phyloP scores from a whole-genome alignment of 2,888 invertebrate species.

The Caenorhabditis sp. region DNA sequence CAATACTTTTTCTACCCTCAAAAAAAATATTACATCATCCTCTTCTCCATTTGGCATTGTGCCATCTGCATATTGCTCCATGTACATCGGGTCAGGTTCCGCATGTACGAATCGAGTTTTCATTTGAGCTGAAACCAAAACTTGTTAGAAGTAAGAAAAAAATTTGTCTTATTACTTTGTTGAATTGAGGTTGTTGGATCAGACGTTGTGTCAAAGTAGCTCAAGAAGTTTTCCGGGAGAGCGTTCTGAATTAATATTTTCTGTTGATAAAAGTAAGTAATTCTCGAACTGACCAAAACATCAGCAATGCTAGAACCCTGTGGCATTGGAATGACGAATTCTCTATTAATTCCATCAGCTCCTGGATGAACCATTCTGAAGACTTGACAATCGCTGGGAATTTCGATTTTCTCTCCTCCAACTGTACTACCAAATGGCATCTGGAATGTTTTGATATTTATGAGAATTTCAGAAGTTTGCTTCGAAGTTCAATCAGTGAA shows the following conservation, averaged over 20 bases:
- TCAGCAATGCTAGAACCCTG: neutral
- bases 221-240: neutral
- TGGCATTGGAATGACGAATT: constrained; percentile 7
- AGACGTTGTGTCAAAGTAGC: neutral
- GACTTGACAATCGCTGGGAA: neutral
- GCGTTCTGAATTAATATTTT: constrained; percentile 1
- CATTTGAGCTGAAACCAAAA: neutral
- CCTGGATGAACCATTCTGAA: constrained; percentile 1
- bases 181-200: neutral
- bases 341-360: neutral
- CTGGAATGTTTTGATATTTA: too few species aligned
- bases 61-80: neutral
- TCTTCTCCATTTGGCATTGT: too few species aligned
- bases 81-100: neutral
- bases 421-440: neutral
- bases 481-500: neutral
- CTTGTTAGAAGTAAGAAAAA: neutral
- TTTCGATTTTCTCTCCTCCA: neutral
- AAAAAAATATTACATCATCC: neutral
- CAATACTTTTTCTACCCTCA: neutral
- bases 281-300: neutral
- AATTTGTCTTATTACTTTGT: neutral
- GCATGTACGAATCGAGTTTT: neutral
- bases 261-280: neutral
- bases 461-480: too few species aligned